Evolutionary conservation across 2,113 vertebrate genomes (phyloP).

Genomic region (Theristicus caerulescens): DNA sequence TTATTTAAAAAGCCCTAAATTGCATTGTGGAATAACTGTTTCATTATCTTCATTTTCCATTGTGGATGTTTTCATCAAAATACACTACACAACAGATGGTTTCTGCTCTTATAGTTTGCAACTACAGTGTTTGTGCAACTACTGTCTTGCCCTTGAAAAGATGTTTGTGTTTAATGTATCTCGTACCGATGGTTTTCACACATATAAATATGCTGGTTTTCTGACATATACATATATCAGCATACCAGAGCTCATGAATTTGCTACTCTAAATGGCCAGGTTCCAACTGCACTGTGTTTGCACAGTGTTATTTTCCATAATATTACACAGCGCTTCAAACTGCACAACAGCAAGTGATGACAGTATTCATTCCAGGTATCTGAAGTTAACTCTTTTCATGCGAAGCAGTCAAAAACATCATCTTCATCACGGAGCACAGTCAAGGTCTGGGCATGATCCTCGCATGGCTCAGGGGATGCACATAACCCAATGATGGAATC

Average conservation of each 20-base stretch:
- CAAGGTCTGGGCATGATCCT: neutral
- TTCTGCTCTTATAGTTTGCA: conserved; percentile 7
- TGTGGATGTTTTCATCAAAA: conserved; percentile 37
- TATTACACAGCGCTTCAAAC: neutral
- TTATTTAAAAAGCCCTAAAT: neutral
- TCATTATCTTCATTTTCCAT: conserved; percentile 19
- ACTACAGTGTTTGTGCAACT: neutral
- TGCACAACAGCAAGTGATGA: neutral
- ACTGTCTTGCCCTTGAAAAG: conserved; percentile 5
- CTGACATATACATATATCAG: neutral
- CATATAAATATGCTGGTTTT: neutral
- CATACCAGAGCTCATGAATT: neutral
- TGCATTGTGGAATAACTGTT: neutral
- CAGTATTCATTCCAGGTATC: neutral
- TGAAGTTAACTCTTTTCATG: neutral
- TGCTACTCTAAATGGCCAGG: neutral
- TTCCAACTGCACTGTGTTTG: neutral
- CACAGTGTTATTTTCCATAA: neutral
- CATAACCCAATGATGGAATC: neutral
- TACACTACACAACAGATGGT: conserved; percentile 43
- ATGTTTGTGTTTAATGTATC: neutral
- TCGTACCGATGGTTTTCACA: neutral
- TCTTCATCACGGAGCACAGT: neutral
- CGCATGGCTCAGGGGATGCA: neutral
- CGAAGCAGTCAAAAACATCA: neutral